Evolutionary conservation across 2,888 invertebrate species (phyloP).

Genomic region (Tridacna crocea): DNA sequence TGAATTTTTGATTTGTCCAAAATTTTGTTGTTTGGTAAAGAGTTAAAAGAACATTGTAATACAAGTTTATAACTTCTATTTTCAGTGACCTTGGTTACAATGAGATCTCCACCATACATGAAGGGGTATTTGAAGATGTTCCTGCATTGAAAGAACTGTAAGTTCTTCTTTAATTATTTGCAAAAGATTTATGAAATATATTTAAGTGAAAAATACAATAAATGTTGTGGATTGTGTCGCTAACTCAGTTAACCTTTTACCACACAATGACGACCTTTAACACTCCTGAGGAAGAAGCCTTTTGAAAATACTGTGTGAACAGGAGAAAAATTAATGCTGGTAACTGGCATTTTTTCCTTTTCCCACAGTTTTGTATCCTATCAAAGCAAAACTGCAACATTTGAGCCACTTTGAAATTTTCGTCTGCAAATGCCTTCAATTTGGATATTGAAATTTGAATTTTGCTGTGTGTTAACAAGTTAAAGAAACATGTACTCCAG

Average conservation of each 20-base stretch:
- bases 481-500: too few relatives aligned
- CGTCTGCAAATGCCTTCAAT: too few relatives aligned
- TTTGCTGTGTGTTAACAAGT: too few relatives aligned
- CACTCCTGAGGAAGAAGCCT: too few relatives aligned
- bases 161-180: constrained; percentile 80
- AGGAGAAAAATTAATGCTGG: too few relatives aligned
- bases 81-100: constrained; percentile 87
- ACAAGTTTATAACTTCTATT: constrained; percentile 53
- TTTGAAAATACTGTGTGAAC: too few relatives aligned
- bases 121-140: constrained; percentile 85
- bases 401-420: too few relatives aligned
- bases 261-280: too few relatives aligned
- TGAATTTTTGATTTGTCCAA: neutral
- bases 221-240: neutral
- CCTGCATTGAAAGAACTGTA: constrained; percentile 86
- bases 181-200: neutral
- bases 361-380: neutral
- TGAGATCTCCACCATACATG: constrained; percentile 85
- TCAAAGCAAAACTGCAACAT: too few relatives aligned
- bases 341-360: too few relatives aligned
- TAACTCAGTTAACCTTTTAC: too few relatives aligned
- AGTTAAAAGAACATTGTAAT: neutral
- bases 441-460: too few relatives aligned
- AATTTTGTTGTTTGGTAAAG: neutral
- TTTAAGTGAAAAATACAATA: neutral